Evolutionary conservation across 2,888 invertebrate genomes (phyloP).

Genomic region (Melanchra persicariae): DNA sequence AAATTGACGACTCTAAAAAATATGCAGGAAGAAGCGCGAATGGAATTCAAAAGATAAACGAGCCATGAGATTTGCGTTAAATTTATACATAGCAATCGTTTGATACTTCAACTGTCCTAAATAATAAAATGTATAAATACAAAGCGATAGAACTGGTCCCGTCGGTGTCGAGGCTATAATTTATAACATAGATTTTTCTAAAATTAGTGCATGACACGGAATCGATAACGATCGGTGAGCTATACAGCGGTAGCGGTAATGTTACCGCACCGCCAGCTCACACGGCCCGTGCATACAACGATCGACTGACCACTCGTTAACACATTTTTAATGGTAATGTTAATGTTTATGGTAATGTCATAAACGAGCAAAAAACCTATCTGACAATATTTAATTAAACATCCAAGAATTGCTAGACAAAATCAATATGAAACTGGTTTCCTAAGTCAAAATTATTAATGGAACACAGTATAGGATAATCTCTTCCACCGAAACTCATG

Average conservation of each 20-base stretch:
- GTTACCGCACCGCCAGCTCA: conserved; percentile 69
- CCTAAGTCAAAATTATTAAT: conserved; percentile 51
- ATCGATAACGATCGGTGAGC: conserved; percentile 80
- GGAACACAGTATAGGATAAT: conserved; percentile 56
- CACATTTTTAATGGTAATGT: conserved; percentile 18
- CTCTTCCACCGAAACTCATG: conserved; percentile 59
- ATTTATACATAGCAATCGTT: conserved; percentile 49
- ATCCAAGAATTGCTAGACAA: not conserved
- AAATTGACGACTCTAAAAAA: conserved; percentile 55
- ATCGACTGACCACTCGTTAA: conserved; percentile 45
- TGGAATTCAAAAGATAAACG: conserved; percentile 60
- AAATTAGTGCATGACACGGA: conserved; percentile 82
- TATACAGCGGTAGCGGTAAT: conserved; percentile 71
- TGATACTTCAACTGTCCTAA: conserved; percentile 60
- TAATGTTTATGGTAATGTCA: conserved; percentile 3
- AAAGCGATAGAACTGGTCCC: conserved; percentile 61
- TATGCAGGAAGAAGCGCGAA: conserved; percentile 49
- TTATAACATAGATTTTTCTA: conserved; percentile 79
- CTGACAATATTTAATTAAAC: not conserved
- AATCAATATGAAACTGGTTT: conserved; percentile 18
- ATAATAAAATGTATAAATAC: conserved; percentile 65
- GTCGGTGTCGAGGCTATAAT: conserved; percentile 69
- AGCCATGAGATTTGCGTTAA: conserved; percentile 36
- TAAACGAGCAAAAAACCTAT: conserved; percentile 7
- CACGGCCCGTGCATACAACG: conserved; percentile 65